These are phyloP conservation scores for Hyperopisus bebe DNA, from an alignment of 2,113 vertebrate species.

Conservation along the genomic window DNA sequence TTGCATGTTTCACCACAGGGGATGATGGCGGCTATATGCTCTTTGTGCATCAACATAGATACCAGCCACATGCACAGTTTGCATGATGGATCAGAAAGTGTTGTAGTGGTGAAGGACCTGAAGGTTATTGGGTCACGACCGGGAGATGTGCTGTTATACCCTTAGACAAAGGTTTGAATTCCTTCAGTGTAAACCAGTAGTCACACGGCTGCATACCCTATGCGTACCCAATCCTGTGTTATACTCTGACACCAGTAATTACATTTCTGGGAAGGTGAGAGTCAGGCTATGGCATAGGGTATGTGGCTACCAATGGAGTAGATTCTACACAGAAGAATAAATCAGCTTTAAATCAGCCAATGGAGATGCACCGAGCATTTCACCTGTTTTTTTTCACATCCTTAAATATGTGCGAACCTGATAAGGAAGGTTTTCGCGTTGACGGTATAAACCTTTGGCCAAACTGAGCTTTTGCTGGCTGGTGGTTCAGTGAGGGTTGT, in stretches of 20 bases:
- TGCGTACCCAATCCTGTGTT: background rate
- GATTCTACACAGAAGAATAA: background rate
- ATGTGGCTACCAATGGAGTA: background rate
- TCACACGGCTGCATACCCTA: background rate
- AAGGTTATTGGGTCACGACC: background rate
- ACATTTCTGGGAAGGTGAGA: background rate
- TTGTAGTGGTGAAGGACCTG: background rate
- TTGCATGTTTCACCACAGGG: background rate
- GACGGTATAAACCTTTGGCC: background rate
- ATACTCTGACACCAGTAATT: background rate
- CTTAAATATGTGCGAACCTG: background rate
- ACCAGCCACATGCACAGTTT: background rate
- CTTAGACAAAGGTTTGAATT: background rate
- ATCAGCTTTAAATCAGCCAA: background rate
- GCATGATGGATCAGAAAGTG: background rate
- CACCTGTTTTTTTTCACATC: background rate
- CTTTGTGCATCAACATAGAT: background rate
- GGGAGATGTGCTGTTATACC: background rate
- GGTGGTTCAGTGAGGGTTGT: slow-evolving; percentile 45
- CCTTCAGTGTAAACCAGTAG: background rate
- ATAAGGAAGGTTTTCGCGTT: background rate
- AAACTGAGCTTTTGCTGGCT: background rate
- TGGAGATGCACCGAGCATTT: background rate
- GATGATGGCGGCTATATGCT: background rate
- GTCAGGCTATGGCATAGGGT: background rate